Evolutionary conservation across 2,888 invertebrate species (phyloP).

Genomic region (Rhogogaster chlorosoma): DNA sequence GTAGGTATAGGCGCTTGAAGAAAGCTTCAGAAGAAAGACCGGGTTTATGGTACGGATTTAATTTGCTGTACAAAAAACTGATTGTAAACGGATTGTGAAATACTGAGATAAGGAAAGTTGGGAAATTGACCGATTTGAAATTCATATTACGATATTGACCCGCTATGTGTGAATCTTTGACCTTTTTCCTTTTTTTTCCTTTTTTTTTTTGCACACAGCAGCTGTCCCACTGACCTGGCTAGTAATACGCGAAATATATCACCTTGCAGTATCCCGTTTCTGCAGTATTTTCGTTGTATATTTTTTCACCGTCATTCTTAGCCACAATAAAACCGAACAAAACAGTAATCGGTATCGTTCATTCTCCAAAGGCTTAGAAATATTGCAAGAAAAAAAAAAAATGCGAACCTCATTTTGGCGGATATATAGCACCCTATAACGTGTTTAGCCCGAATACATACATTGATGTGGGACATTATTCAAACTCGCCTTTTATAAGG

Average conservation of each 20-base stretch:
- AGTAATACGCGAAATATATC: background rate
- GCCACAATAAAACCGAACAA: background rate
- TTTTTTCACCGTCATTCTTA: background rate
- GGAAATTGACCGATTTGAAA: slow-evolving; percentile 72
- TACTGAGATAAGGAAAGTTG: slow-evolving; percentile 17
- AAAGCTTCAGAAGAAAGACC: background rate
- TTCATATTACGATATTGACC: slow-evolving; percentile 76
- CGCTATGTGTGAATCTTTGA: slow-evolving; percentile 71
- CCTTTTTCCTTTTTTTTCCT: slow-evolving; percentile 67
- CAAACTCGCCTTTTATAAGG: slow-evolving; percentile 62
- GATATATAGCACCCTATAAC: background rate
- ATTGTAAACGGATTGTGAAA: background rate
- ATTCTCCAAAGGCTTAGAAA: background rate
- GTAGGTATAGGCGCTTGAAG: background rate
- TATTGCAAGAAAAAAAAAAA: background rate
- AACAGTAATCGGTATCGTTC: background rate
- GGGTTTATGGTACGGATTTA: background rate
- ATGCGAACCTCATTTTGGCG: background rate
- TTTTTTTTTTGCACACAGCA: too few species aligned
- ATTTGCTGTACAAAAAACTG: background rate
- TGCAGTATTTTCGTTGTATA: background rate
- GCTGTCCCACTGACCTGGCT: background rate
- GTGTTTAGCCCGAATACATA: slow-evolving; percentile 27
- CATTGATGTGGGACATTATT: slow-evolving; percentile 33
- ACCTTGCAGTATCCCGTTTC: background rate